Base-by-base conservation (phyloP, 2,797 vertebrate genomes). In the Argya squamiceps region DNA sequence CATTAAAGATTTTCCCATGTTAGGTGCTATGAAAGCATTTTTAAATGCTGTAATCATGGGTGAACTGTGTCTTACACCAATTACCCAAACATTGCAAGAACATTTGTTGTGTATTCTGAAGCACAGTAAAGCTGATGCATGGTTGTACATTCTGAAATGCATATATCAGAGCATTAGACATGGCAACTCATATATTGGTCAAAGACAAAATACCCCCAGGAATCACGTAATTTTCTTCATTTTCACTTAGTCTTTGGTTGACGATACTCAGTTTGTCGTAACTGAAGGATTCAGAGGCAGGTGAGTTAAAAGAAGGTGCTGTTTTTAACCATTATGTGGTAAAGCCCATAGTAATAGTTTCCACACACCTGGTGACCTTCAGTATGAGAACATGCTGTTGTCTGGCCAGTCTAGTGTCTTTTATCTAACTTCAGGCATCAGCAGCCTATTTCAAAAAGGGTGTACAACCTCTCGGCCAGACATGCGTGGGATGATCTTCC, bases 141-240 rank as follows among this genome's bases (percentile, higher is more conserved):
- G n/a, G 19, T 12, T 75, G 34, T 53, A 27, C 41, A 12, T 46
- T 46, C 27, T 68, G 73, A 88, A 74, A 58, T 27, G 10, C 20
- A 43, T 26, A 34, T 70, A 7, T 41, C 10, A 63, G 41, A 74
- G 32, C 3, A 13, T 44, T 60, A 26, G 41, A 39, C 1, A 0
- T 34, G 18, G 20, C 7, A 34, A 26, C 18, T 62, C 3, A 0
- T 15, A 2, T 5, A 0, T 30, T 83, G 56, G 10, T 63, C 36
- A 49, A 74, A 67, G 34, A 24, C 16, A 84, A 77, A 80, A 53
- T 22, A 4, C 27, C 3, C 4, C 2, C 15, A 47, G 11, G 30
- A 52, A 4, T 55, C 18, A 8, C 22, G 3, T 37, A 0, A 3
- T 65, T 86, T 75, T 64, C 46, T 68, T 82, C 6, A 2, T 50